A percentile compares a stretch with the other conserved stretches of the same genome.
Conservation (phyloP, 2,888 invertebrate genomes). For the Balanococcus diminutus region DNA sequence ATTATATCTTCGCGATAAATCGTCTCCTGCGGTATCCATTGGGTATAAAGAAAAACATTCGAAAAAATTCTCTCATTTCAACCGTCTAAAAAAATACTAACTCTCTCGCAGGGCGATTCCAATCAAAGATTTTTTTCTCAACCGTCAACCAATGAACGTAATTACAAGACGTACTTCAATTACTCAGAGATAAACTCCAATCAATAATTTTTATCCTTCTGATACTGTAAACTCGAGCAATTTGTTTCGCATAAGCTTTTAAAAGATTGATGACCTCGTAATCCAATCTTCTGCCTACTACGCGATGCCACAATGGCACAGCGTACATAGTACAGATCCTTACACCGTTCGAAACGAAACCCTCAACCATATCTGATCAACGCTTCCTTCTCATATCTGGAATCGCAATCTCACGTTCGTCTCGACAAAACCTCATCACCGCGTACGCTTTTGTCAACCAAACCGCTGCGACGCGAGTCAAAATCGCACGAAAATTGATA, state of each 20-base stretch:
- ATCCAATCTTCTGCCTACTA: not conserved
- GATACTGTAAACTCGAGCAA: not conserved
- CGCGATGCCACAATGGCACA: not conserved
- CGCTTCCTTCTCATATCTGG: not conserved
- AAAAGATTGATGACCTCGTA: slow-evolving; percentile 11
- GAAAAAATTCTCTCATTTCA: too few species aligned
- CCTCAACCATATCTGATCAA: not conserved
- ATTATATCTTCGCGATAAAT: too few species aligned
- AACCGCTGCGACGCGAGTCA: too few species aligned
- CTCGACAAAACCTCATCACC: not conserved
- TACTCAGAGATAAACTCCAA: not conserved
- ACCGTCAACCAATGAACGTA: not conserved
- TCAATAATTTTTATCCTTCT: not conserved
- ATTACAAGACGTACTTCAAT: not conserved
- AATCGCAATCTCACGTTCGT: not conserved
- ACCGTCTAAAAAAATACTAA: too few species aligned
- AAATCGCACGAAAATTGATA: not conserved
- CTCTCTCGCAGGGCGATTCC: not conserved
- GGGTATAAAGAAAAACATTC: too few species aligned
- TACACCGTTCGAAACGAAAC: not conserved
- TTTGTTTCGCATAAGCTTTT: not conserved
- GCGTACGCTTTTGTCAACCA: not conserved
- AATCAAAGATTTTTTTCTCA: not conserved
- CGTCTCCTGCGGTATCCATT: too few species aligned
- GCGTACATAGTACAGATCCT: not conserved